phyloP scores from a whole-genome alignment of 2,113 vertebrate genomes.

The Vombatus ursinus region DNA sequence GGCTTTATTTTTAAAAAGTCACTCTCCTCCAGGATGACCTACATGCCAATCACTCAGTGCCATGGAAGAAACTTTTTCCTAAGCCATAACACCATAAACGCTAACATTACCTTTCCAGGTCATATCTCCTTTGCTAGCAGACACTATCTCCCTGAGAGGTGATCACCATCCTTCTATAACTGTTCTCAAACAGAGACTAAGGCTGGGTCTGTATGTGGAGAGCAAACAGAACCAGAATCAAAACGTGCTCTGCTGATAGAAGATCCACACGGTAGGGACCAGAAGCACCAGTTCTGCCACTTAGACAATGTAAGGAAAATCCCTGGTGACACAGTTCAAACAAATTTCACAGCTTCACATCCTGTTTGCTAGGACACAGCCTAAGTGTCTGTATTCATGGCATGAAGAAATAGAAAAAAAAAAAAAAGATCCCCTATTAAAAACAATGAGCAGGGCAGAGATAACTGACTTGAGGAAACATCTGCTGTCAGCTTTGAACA shows the following conservation, averaged over 20 bases:
- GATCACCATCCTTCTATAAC: neutral
- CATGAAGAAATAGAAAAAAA: neutral
- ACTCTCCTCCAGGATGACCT: neutral
- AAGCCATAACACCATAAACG: neutral
- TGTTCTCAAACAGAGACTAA: conserved; percentile 1
- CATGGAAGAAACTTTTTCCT: neutral
- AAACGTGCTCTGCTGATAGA: neutral
- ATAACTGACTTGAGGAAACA: neutral
- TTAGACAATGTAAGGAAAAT: neutral
- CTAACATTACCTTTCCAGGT: neutral
- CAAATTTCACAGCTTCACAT: neutral
- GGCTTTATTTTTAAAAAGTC: neutral
- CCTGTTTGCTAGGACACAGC: neutral
- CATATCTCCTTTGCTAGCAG: neutral
- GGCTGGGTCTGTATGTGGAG: neutral
- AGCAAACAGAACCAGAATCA: conserved; percentile 1
- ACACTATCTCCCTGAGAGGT: neutral
- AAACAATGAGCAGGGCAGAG: neutral
- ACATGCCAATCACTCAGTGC: neutral
- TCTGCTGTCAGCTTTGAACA: neutral
- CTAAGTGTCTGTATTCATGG: neutral
- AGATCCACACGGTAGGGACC: neutral
- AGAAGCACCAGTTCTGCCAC: neutral
- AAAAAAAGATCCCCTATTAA: neutral
- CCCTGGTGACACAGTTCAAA: neutral